A percentile compares a stretch with the other conserved stretches of the same genome.
These are phyloP conservation scores for Turdus rufiventris DNA, from an alignment of 2,113 vertebrate species.

Conservation along the genomic window DNA sequence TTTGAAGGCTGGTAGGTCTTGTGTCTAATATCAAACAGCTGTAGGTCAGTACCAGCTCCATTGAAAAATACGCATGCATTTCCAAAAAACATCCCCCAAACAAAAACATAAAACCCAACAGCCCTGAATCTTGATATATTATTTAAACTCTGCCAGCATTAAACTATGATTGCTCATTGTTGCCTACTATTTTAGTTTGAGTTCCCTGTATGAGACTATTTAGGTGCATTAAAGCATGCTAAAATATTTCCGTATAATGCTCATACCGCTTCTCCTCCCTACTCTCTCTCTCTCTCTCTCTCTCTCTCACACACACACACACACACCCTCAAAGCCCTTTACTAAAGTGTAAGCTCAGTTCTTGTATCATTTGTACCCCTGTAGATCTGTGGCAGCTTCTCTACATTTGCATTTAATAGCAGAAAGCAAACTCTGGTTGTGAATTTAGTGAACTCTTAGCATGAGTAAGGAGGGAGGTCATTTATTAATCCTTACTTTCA, in stretches of 20 bases:
- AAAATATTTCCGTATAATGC: neutral
- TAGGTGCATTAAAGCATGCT: neutral
- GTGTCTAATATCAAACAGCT: conserved; percentile 60
- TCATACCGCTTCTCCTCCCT: neutral
- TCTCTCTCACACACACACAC: too few relatives aligned
- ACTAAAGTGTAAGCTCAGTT: neutral
- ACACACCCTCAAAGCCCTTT: neutral
- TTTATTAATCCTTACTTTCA: conserved; percentile 41
- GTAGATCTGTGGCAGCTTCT: neutral
- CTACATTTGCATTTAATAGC: neutral
- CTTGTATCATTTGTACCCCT: neutral
- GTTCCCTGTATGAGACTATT: neutral
- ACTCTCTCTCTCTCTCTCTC: neutral
- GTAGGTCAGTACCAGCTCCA: conserved; percentile 32
- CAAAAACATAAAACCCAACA: neutral
- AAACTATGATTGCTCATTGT: neutral
- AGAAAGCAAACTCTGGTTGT: neutral
- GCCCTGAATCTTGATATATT: neutral
- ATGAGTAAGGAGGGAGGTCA: conserved; percentile 21
- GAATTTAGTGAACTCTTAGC: neutral
- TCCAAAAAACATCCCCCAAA: neutral
- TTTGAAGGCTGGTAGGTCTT: conserved; percentile 59
- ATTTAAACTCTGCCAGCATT: neutral
- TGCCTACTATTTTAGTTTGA: neutral
- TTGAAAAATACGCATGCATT: neutral